phyloP scores from a whole-genome alignment of 2,113 vertebrate species.

The Chunga burmeisteri region DNA sequence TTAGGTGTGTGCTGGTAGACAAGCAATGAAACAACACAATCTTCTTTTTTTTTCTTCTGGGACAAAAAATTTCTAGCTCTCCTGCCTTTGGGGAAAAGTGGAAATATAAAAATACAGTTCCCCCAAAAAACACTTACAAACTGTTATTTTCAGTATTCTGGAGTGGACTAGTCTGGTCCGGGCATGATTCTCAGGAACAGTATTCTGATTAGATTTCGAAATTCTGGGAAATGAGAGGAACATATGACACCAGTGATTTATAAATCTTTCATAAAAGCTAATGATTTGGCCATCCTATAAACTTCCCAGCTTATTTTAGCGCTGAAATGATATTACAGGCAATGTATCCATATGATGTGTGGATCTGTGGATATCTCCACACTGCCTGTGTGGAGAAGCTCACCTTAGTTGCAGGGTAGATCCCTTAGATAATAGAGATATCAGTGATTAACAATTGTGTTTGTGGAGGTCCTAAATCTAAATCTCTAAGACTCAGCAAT shows the following conservation, averaged over 20 bases:
- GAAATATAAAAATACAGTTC: not conserved
- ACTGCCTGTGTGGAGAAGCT: not conserved
- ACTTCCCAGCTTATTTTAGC: not conserved
- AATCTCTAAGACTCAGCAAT: not conserved
- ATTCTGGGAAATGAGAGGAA: not conserved
- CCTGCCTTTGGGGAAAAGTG: not conserved
- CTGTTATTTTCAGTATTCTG: not conserved
- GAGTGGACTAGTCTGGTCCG: not conserved
- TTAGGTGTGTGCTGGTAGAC: not conserved
- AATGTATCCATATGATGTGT: not conserved
- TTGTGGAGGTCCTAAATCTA: not conserved
- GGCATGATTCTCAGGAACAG: not conserved
- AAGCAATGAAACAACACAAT: not conserved
- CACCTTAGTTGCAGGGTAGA: not conserved
- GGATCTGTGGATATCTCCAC: too few species aligned
- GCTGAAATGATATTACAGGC: not conserved
- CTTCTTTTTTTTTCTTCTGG: not conserved
- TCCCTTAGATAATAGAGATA: not conserved
- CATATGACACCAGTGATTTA: not conserved
- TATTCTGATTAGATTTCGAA: not conserved
- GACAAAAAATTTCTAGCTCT: not conserved
- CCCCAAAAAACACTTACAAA: not conserved
- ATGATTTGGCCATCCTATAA: rapidly evolving
- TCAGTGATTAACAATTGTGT: not conserved
- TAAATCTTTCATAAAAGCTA: not conserved